Base-by-base conservation (phyloP, 2,113 vertebrate species). In the Upupa epops region DNA sequence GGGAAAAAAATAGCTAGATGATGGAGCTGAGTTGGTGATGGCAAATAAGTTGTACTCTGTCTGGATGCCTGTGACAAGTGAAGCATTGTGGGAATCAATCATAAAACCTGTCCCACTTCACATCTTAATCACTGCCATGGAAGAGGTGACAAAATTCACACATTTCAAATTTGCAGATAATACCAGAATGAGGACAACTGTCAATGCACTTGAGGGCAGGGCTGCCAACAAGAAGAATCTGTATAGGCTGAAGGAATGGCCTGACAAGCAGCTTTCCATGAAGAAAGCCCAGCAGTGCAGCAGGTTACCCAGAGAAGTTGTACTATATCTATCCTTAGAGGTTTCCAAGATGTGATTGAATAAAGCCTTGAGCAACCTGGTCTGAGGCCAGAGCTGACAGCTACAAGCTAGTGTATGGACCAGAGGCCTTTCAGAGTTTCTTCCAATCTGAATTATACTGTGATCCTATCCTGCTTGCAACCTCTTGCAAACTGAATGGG, bases 191-290 rank as follows among this genome's bases (percentile, higher is more conserved):
- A n/a, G 13, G 15, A 29, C 66, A 86, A 55, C 13, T 29, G 11
- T 46, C 46, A 81, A 5, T 15, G 34, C 6, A 8, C 49, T 17
- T 14, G 22, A 69, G 18, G 17, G 17, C 48, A 46, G n/a, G 12
- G 25, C 26, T 83, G 25, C 28, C 32, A 70, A 18, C 69, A 68
- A 29, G 28, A 83, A 72, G 1, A 37, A 72, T 19, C 11, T 20
- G 2, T 17, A 64, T 0, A 31, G 29, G 34, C 5, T 64, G 8
- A 48, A 83, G 18, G 15, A 68, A 55, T 1, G 6, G 40, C 9
- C 6, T 7, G 21, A 72, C 14, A 37, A 20, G 34, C 11, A 13
- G 7, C n/a, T 40, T 59, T 13, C 28, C 26, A 19, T 3, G 11
- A 83, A n/a, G 24, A 40, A 46, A 81, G 51, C 29, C 40, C 26